These are phyloP conservation scores for Leptopterna dolabrata DNA, from an alignment of 2,888 invertebrate species.

Conservation along the genomic window DNA sequence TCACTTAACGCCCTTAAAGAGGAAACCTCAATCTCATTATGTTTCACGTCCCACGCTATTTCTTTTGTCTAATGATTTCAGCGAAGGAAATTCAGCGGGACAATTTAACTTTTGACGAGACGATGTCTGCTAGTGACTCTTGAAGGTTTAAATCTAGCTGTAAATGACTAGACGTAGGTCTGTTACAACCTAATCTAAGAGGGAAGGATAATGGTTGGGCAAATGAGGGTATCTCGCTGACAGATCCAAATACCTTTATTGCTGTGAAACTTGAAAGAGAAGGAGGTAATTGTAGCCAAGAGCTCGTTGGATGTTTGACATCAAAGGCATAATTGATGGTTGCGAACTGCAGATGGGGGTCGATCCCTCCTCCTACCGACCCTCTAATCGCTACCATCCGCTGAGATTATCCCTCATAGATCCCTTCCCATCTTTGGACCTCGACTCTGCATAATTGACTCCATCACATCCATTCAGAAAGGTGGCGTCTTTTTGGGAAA, in stretches of 20 bases:
- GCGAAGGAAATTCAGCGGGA: background rate
- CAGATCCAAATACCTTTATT: constrained; percentile 58
- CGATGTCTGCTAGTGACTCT: constrained; percentile 43
- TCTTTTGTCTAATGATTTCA: background rate
- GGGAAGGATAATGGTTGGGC: constrained; percentile 47
- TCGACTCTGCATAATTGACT: constrained; percentile 55
- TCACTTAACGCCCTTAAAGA: no score
- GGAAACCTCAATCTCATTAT: no score
- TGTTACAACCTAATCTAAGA: constrained; percentile 49
- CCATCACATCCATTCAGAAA: constrained; percentile 53
- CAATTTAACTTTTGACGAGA: constrained; percentile 17
- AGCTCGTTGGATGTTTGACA: constrained; percentile 57
- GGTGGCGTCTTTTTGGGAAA: constrained; percentile 12
- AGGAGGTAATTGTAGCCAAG: constrained; percentile 57
- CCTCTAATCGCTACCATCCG: constrained; percentile 50
- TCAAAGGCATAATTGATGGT: constrained; percentile 60
- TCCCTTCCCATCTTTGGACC: constrained; percentile 35
- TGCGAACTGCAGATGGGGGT: constrained; percentile 56
- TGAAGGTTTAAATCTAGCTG: constrained; percentile 50
- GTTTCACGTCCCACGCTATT: background rate
- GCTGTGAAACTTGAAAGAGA: constrained; percentile 56
- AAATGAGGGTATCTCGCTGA: constrained; percentile 56
- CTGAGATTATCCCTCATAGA: constrained; percentile 38
- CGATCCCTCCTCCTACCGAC: constrained; percentile 13
- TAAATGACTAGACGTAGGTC: constrained; percentile 51